These are phyloP conservation scores for Chorisops tibialis DNA, from an alignment of 2,888 invertebrate species.

Conservation along the genomic window DNA sequence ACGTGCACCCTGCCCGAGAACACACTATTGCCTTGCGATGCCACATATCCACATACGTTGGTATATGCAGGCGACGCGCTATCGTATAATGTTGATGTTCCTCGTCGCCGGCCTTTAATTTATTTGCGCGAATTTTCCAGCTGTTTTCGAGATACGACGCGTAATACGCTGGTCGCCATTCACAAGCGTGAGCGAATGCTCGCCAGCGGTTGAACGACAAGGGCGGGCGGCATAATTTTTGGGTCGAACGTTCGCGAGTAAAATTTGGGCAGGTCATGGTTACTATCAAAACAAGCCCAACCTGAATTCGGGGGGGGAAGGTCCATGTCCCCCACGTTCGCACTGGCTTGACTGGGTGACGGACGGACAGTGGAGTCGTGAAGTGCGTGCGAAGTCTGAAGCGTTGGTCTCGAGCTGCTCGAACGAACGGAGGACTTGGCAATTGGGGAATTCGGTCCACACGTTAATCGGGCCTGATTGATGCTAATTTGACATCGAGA, in stretches of 20 bases:
- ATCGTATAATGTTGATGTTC: background rate
- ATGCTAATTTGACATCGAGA: slow-evolving; percentile 3
- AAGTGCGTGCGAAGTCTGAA: slow-evolving; percentile 1
- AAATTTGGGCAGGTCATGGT: slow-evolving; percentile 30
- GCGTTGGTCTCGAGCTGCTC: background rate
- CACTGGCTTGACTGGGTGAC: too few relatives aligned
- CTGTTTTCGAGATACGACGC: background rate
- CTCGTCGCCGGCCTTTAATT: slow-evolving; percentile 22
- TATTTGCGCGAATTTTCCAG: slow-evolving; percentile 16
- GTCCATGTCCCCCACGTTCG: slow-evolving; percentile 4
- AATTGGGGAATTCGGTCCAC: background rate
- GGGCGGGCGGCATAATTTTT: background rate
- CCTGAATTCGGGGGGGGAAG: background rate
- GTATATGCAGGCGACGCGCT: background rate
- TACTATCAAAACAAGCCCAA: slow-evolving; percentile 28
- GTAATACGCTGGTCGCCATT: slow-evolving; percentile 1
- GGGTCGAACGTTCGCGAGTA: background rate
- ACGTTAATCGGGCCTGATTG: slow-evolving; percentile 2
- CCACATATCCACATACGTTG: background rate
- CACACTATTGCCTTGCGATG: slow-evolving; percentile 2
- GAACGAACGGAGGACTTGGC: background rate
- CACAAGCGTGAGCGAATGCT: background rate
- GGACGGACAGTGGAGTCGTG: background rate
- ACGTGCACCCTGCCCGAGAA: too few relatives aligned
- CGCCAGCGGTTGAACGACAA: background rate